Conservation (phyloP, 2,113 vertebrate species). For the Carettochelys insculpta region DNA sequence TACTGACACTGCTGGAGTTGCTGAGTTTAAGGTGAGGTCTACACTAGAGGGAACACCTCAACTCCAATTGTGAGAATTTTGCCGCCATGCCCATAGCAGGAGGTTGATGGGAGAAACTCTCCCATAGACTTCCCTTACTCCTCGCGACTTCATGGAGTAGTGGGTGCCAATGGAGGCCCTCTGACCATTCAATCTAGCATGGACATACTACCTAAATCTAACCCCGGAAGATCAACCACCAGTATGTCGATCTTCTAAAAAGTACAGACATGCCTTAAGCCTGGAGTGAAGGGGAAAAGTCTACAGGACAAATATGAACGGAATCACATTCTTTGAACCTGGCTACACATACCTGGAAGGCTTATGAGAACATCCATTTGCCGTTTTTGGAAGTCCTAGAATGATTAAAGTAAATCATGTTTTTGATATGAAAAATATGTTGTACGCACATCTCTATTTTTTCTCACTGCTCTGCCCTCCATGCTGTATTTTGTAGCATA, state of each 20-base stretch:
- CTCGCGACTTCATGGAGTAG: no score
- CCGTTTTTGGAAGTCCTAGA: constrained; percentile 55
- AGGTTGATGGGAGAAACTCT: no score
- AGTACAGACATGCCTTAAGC: no score
- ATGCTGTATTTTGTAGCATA: constrained; percentile 39
- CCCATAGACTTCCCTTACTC: no score
- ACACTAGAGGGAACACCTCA: no score
- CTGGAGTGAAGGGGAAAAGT: neutral
- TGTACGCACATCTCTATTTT: constrained; percentile 31
- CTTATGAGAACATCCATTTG: constrained; percentile 53
- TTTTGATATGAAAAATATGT: constrained; percentile 75
- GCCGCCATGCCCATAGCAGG: no score
- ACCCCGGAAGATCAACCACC: no score
- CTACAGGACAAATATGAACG: constrained; percentile 1
- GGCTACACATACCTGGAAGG: constrained; percentile 47
- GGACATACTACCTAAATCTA: no score
- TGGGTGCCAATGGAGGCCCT: no score
- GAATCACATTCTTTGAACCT: constrained; percentile 23
- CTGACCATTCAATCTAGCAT: no score
- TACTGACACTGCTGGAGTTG: neutral
- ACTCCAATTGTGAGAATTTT: no score
- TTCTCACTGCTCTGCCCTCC: constrained; percentile 42
- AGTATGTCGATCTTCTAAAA: no score
- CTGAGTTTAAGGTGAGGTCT: neutral
- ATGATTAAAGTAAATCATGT: constrained; percentile 71